Evolutionary conservation across 2,113 vertebrate species (phyloP).

Genomic region (Orthonyx spaldingii): DNA sequence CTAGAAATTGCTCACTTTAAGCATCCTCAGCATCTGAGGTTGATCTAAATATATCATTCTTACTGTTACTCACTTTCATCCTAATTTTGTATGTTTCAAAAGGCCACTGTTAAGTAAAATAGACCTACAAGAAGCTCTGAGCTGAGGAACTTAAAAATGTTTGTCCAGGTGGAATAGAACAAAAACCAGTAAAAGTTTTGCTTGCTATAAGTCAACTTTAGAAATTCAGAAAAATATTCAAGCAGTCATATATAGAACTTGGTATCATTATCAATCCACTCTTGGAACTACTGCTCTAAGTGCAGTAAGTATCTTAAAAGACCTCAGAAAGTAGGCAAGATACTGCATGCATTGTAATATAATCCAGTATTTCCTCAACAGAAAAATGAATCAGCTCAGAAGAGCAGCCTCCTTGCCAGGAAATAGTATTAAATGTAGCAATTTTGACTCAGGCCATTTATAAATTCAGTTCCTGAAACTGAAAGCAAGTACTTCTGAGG

Average conservation of each 20-base stretch:
- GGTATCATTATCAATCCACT: background rate
- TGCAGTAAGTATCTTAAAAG: background rate
- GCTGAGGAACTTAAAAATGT: background rate
- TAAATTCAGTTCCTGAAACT: background rate
- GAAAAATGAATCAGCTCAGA: background rate
- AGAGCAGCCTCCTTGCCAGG: background rate
- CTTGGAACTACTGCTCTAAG: background rate
- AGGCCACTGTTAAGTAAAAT: background rate
- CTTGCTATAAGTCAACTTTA: background rate
- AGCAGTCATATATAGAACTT: background rate
- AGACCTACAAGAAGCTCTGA: background rate
- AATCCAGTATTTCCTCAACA: background rate
- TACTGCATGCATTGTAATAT: background rate
- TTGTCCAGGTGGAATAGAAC: background rate
- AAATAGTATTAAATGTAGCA: background rate
- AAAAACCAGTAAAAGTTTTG: background rate
- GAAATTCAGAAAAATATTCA: background rate
- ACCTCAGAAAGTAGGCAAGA: background rate
- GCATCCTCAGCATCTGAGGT: background rate
- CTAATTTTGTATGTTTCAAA: background rate
- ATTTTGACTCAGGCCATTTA: background rate
- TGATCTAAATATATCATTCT: background rate
- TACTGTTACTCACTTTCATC: background rate
- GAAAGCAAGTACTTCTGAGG: background rate
- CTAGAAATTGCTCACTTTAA: background rate